Evolutionary conservation across 2,888 invertebrate species (phyloP).

Genomic region (Strigamia transsilvanica): DNA sequence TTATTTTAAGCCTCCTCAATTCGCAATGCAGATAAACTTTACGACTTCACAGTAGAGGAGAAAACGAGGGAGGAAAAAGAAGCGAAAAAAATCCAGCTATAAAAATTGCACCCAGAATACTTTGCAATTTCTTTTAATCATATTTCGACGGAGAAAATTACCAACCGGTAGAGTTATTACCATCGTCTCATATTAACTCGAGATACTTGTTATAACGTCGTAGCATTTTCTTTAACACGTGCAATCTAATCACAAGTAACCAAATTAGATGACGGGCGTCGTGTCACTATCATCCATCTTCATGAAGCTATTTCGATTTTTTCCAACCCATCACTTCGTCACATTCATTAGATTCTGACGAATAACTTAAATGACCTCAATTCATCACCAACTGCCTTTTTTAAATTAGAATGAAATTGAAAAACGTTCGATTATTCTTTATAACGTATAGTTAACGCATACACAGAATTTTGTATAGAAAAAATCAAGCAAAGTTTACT

Average conservation of each 20-base stretch:
- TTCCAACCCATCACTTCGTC: slow-evolving; percentile 44
- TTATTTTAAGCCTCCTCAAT: slow-evolving; percentile 41
- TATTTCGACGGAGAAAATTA: slow-evolving; percentile 22
- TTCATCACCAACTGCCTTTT: background rate
- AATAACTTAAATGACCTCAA: slow-evolving; percentile 36
- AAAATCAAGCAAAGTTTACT: background rate
- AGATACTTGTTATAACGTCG: slow-evolving; percentile 10
- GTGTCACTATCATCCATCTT: slow-evolving; percentile 39
- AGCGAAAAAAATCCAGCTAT: slow-evolving; percentile 20
- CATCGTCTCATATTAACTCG: slow-evolving; percentile 26
- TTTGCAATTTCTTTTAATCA: slow-evolving; percentile 37
- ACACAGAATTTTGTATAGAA: too few species aligned
- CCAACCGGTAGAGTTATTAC: slow-evolving; percentile 12
- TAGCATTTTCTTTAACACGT: slow-evolving; percentile 23
- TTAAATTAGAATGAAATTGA: background rate
- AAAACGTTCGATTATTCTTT: too few species aligned
- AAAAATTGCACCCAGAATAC: slow-evolving; percentile 41
- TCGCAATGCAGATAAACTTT: slow-evolving; percentile 40
- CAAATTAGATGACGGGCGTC: slow-evolving; percentile 25
- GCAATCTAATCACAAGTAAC: slow-evolving; percentile 42
- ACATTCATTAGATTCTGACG: slow-evolving; percentile 36
- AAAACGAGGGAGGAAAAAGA: background rate
- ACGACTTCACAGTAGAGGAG: slow-evolving; percentile 31
- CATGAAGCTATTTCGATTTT: slow-evolving; percentile 39
- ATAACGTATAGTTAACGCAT: too few species aligned